Evolutionary conservation across 1,140 invertebrate species (phyloP).

Genomic region (Mamestra configurata): DNA sequence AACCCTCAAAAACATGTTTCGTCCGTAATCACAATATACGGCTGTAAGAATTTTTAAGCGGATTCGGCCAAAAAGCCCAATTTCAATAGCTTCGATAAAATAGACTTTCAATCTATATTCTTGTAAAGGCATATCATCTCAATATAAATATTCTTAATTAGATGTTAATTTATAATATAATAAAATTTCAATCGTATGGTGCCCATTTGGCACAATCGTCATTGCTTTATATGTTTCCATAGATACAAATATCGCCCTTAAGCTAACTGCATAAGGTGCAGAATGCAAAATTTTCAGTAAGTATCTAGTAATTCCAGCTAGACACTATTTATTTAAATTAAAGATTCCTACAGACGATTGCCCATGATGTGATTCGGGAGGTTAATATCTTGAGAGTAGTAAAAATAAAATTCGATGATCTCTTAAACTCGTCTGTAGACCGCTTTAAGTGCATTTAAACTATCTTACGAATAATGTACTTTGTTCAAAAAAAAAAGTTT

Average conservation of each 20-base stretch:
- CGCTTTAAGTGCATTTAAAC: slow-evolving; percentile 5
- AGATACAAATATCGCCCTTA: slow-evolving; percentile 3
- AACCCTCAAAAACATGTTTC: slow-evolving; percentile 3
- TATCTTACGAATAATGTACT: slow-evolving; percentile 7
- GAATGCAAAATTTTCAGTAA: slow-evolving; percentile 19
- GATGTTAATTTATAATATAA: neutral
- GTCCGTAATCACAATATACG: neutral
- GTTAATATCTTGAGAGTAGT: neutral
- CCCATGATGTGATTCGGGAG: neutral
- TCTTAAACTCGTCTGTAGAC: slow-evolving; percentile 21
- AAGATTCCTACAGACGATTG: neutral
- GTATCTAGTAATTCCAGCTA: neutral
- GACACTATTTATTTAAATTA: slow-evolving; percentile 8
- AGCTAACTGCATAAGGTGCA: slow-evolving; percentile 8
- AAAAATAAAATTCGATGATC: neutral
- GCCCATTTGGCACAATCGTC: slow-evolving; percentile 9
- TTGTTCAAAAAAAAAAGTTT: neutral
- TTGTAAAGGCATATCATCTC: slow-evolving; percentile 18
- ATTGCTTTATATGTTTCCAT: neutral
- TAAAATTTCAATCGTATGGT: neutral
- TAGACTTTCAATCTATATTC: slow-evolving; percentile 1
- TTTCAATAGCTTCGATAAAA: slow-evolving; percentile 16
- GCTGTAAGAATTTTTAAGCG: slow-evolving; percentile 10
- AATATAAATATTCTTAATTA: neutral
- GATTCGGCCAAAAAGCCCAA: slow-evolving; percentile 40